These are phyloP conservation scores for Battus philenor DNA, from an alignment of 1,140 invertebrate species.

Conservation along the genomic window DNA sequence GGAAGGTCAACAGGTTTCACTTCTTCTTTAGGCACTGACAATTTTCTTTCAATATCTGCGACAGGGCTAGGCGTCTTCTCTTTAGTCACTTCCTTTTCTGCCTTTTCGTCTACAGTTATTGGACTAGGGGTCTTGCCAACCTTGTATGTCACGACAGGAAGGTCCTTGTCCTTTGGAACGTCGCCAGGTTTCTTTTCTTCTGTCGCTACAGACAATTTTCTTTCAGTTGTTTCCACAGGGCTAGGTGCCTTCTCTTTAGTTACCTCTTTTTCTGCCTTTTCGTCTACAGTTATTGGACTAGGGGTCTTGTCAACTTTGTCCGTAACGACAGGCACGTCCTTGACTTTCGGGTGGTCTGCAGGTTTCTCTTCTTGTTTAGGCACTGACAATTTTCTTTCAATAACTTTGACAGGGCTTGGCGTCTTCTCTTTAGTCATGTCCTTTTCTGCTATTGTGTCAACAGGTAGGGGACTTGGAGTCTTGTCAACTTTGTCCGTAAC, in stretches of 20 bases:
- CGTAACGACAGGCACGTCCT: not conserved
- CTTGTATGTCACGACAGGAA: no score
- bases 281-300: not conserved
- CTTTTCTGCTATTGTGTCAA: not conserved
- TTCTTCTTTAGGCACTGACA: no score
- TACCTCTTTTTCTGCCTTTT: not conserved
- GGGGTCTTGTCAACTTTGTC: not conserved
- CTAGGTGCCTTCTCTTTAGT: slow-evolving; percentile 13
- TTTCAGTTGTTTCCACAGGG: slow-evolving; percentile 10
- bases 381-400: not conserved
- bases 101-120: no score
- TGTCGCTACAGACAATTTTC: no score
- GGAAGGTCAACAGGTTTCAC: no score
- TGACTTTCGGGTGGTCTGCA: not conserved
- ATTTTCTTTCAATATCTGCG: no score
- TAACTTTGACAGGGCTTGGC: slow-evolving; percentile 1
- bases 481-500: not conserved
- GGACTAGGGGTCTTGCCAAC: no score
- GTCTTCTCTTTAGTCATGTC: slow-evolving; percentile 15
- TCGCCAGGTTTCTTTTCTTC: no score
- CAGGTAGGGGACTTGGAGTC: not conserved
- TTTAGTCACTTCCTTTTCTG: no score
- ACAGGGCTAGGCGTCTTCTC: no score
- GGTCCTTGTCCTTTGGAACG: no score
- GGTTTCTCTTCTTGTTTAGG: not conserved